A percentile compares a stretch with the other conserved stretches of the same genome.
Evolutionary conservation across 2,888 invertebrate genomes (phyloP).

Genomic region (Pseudeuparius sepicola): DNA sequence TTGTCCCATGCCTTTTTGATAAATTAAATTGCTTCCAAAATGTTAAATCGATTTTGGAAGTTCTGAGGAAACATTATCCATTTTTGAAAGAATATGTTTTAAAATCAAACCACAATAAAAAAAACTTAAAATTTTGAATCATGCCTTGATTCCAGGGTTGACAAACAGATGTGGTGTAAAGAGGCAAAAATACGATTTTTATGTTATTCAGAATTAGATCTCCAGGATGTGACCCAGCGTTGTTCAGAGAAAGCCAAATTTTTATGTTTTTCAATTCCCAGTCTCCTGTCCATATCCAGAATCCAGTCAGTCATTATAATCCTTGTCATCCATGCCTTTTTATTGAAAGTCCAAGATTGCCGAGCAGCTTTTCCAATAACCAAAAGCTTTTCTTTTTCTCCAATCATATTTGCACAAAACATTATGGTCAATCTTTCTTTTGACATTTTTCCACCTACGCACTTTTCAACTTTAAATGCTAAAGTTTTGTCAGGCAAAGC

Average conservation of each 20-base stretch:
- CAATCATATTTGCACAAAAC: slow-evolving; percentile 9
- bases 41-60: too few species aligned
- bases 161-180: slow-evolving; percentile 3
- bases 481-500: slow-evolving; percentile 10
- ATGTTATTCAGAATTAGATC: slow-evolving; percentile 7
- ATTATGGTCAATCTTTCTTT: slow-evolving; percentile 6
- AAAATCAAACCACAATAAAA: too few species aligned
- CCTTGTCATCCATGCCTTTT: slow-evolving; percentile 10
- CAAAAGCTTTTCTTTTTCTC: slow-evolving; percentile 9
- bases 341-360: slow-evolving; percentile 6
- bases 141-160: slow-evolving; percentile 2
- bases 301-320: slow-evolving; percentile 10
- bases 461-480: slow-evolving; percentile 6
- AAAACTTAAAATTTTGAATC: too few species aligned
- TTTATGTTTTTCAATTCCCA: slow-evolving; percentile 4
- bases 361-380: slow-evolving; percentile 8
- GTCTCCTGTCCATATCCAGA: slow-evolving; percentile 4
- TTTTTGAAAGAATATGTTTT: too few species aligned
- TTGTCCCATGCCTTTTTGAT: too few species aligned
- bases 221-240: slow-evolving; percentile 4
- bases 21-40: too few species aligned
- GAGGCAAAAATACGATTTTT: slow-evolving; percentile 6
- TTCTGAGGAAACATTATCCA: too few species aligned
- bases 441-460: slow-evolving; percentile 4
- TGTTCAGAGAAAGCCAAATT: slow-evolving; percentile 6